phyloP scores from a whole-genome alignment of 2,888 invertebrate species.

The Entomobrya multifasciata region DNA sequence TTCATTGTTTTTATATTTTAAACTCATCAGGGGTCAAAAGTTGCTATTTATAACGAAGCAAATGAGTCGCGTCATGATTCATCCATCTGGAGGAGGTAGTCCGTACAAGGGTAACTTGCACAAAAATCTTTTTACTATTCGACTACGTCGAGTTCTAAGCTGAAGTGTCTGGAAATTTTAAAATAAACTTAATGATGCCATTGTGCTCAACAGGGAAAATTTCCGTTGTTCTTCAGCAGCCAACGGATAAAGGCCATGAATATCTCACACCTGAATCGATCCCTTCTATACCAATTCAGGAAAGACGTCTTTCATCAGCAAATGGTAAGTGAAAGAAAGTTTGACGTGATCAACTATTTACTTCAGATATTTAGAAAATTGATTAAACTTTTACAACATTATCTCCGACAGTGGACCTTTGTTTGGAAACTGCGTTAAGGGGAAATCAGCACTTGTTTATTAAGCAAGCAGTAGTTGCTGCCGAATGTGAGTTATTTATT shows the following conservation, averaged over 20 bases:
- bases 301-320: conserved; percentile 61
- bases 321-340: conserved; percentile 36
- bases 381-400: neutral
- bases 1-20: conserved; percentile 8
- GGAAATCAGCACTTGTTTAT: conserved; percentile 75
- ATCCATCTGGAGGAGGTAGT: conserved; percentile 52
- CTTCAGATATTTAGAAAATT: neutral
- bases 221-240: conserved; percentile 61
- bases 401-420: conserved; percentile 41
- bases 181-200: conserved; percentile 7
- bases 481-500: conserved; percentile 67
- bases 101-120: conserved; percentile 52
- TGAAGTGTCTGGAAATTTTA: neutral
- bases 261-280: conserved; percentile 63
- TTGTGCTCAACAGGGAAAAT: conserved; percentile 51
- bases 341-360: neutral
- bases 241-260: conserved; percentile 52
- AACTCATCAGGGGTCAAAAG: conserved; percentile 42
- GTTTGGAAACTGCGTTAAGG: conserved; percentile 57
- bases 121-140: neutral
- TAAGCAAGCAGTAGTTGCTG: conserved; percentile 73
- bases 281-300: conserved; percentile 62
- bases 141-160: neutral
- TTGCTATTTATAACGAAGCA: conserved; percentile 63
- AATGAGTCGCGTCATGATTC: conserved; percentile 68